phyloP scores from a whole-genome alignment of 2,797 vertebrate species.

The Phalloptychus januarius region DNA sequence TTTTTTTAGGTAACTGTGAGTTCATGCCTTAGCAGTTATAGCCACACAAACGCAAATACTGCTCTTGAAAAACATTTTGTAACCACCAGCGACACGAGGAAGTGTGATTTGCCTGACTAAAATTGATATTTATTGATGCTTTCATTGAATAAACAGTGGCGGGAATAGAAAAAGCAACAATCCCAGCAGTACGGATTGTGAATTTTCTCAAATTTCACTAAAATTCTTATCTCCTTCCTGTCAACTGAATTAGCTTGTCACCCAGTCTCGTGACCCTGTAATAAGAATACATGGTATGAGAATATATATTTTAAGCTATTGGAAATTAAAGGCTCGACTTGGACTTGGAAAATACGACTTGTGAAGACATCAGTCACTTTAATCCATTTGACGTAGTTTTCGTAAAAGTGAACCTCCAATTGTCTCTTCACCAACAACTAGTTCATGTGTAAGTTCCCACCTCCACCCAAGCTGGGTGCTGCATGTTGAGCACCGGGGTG shows the following conservation, averaged over 20 bases:
- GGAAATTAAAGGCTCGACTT: background rate
- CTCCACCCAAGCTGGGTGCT: slow-evolving; percentile 4
- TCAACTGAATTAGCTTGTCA: background rate
- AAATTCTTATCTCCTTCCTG: background rate
- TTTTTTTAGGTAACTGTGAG: no score
- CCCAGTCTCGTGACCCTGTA: background rate
- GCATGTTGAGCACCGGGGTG: slow-evolving; percentile 35
- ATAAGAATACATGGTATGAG: background rate
- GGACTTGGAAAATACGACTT: background rate
- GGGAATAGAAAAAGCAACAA: no score
- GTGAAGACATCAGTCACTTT: background rate
- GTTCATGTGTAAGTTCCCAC: slow-evolving; percentile 23
- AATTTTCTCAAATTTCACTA: background rate
- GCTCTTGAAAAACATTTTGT: no score
- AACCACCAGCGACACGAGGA: no score
- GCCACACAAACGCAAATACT: no score
- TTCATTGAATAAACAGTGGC: no score
- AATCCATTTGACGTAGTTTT: background rate
- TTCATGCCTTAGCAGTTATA: no score
- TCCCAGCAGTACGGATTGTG: background rate
- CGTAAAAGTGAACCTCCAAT: slow-evolving; percentile 37
- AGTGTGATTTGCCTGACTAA: no score
- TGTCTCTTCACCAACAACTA: slow-evolving; percentile 49
- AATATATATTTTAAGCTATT: background rate
- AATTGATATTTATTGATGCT: no score